Base-by-base conservation (phyloP, 2,888 invertebrate species). In the Exephanes ischioxanthus region DNA sequence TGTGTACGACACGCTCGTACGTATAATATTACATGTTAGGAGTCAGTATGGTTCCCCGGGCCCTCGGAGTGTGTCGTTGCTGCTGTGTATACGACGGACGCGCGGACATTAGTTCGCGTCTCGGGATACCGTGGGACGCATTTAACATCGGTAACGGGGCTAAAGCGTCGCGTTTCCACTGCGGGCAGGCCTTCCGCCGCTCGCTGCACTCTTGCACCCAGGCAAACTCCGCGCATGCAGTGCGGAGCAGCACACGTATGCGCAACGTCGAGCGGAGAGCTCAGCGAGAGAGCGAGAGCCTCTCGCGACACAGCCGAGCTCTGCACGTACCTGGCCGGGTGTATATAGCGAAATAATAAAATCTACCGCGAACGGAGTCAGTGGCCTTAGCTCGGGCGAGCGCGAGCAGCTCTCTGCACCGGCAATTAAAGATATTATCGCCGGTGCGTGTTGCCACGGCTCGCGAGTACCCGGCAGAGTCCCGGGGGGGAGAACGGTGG, bases 351-450 rank as follows among this genome's bases (percentile, higher is more conserved):
- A 82, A 83, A 85, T 83, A 85, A 85, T 85, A 82, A 85, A 85
- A 85, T 85, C 26, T 33, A 16, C 33, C 68, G 79, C 79, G 58
- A 78, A 67, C 75, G 84, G 80, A 86, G 86, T 86, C 86, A 86
- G 81, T 86, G 86, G 86, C 86, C 86, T 85, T 83, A 80, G 80
- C 70, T 78, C 76, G 55, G 61, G 80, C 80, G 75, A 61, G 53
- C 53, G 30, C 71, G 68, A 67, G 78, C 78, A 66, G 83, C 81
- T 82, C 67, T 30, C 71, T 22, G 89, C 89, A 88, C 88, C 80
- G 90, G 92, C 92, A 93, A 93, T 93, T 93, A 93, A 92, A 93
- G 92, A 92, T 93, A 93, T 91, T 92, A 93, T 92, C 92, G 90
- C 86, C 89, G 89, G 90, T 92, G 92, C 92, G 92, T 93, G 92